Evolutionary conservation across 2,888 invertebrate species (phyloP).

Genomic region (Drosophila infuscata): DNA sequence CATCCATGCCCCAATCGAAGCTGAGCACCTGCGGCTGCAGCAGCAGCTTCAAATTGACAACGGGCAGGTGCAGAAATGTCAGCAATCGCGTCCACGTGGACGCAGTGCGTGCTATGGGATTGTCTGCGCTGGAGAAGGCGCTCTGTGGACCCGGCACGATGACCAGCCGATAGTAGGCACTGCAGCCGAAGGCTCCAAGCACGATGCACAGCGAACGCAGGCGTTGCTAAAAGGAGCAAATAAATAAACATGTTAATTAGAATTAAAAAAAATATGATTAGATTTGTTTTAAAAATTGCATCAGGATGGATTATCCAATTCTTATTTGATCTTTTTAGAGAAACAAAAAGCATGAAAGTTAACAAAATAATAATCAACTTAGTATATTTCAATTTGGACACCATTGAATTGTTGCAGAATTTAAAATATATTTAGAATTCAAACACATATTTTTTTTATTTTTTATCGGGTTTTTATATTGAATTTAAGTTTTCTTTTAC

Average conservation of each 20-base stretch:
- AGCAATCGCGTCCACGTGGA: conserved; percentile 92
- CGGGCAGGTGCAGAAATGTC: conserved; percentile 96
- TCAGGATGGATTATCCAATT: no score
- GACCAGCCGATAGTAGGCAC: conserved; percentile 91
- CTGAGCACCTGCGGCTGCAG: conserved; percentile 94
- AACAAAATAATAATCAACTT: neutral
- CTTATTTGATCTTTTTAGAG: no score
- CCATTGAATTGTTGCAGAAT: no score
- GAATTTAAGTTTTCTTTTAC: no score
- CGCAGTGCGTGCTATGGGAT: conserved; percentile 96
- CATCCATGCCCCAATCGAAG: conserved; percentile 99
- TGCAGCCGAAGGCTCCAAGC: conserved; percentile 88
- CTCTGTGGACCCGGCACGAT: conserved; percentile 89
- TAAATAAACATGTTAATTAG: neutral
- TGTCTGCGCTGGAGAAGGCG: conserved; percentile 97
- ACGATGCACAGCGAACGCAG: conserved; percentile 90
- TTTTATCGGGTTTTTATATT: no score
- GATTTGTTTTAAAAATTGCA: neutral
- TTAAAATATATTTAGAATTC: no score
- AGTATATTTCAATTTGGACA: no score
- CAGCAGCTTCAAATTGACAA: conserved; percentile 94
- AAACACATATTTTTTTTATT: no score
- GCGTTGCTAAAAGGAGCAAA: conserved; percentile 87
- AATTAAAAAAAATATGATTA: neutral
- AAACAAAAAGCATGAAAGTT: neutral